Percentiles rank a stretch among this genome's conserved stretches.
These are phyloP conservation scores for Luidia sarsii DNA, from an alignment of 53 echinoderm and acorn worm species.

Conservation along the genomic window DNA sequence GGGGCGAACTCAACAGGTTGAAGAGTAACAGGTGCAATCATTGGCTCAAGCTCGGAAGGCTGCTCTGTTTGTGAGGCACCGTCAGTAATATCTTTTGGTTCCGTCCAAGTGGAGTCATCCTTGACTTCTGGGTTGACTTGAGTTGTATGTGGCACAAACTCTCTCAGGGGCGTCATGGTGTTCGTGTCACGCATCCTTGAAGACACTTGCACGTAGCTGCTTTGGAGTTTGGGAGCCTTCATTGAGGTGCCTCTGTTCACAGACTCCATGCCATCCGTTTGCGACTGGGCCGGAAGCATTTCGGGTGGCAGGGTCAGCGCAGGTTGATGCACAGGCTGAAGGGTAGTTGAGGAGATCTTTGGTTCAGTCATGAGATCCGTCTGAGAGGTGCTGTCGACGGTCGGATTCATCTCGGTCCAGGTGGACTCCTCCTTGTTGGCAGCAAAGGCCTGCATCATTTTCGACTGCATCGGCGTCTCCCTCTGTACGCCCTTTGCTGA, in stretches of 20 bases:
- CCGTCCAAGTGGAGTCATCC: constrained; percentile 29
- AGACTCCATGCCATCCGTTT: background rate
- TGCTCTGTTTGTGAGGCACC: constrained; percentile 25
- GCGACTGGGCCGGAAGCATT: constrained; percentile 1
- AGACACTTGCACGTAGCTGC: constrained; percentile 9
- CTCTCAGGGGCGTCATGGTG: constrained; percentile 17
- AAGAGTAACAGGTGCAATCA: constrained; percentile 16
- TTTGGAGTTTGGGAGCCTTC: constrained; percentile 9
- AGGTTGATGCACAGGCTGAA: constrained; percentile 3
- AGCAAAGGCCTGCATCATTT: constrained; percentile 24
- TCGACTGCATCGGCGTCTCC: background rate
- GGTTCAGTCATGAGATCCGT: background rate
- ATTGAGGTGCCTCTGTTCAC: constrained; percentile 15
- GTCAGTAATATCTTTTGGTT: background rate
- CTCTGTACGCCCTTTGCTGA: constrained; percentile 5
- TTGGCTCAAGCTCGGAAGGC: constrained; percentile 30
- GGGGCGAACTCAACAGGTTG: constrained; percentile 18
- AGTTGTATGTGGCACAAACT: background rate
- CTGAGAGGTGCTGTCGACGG: background rate
- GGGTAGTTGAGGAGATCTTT: too few relatives aligned
- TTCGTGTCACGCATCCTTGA: constrained; percentile 18
- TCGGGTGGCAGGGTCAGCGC: background rate
- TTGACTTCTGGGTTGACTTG: constrained; percentile 33
- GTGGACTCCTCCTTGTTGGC: constrained; percentile 36
- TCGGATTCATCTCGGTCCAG: background rate